Evolutionary conservation across 2,797 vertebrate genomes (phyloP).

Genomic region (Loriculus beryllinus): DNA sequence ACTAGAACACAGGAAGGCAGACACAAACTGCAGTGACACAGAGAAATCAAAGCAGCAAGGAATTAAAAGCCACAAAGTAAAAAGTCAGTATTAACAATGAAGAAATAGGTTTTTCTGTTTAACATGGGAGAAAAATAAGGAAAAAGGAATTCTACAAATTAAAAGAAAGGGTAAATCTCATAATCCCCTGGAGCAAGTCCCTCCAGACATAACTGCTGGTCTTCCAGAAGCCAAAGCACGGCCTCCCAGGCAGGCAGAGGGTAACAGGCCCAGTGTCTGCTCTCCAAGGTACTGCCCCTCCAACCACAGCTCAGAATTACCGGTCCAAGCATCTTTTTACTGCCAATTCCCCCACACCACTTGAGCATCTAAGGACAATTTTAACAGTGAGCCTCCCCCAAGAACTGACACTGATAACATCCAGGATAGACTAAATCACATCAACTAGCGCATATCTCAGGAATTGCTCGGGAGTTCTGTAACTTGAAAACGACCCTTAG

Average conservation of each 20-base stretch:
- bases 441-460: background rate
- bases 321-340: fast-evolving
- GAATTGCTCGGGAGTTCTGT: background rate
- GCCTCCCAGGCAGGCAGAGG: background rate
- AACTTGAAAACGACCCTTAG: background rate
- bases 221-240: background rate
- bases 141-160: background rate
- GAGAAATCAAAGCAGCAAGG: background rate
- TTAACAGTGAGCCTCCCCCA: background rate
- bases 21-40: background rate
- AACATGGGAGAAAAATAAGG: background rate
- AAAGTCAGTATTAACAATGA: background rate
- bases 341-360: fast-evolving
- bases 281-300: background rate
- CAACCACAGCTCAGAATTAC: fast-evolving
- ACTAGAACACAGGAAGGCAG: background rate
- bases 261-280: background rate
- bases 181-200: background rate
- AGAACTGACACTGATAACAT: background rate
- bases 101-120: background rate
- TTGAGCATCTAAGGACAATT: background rate
- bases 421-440: background rate
- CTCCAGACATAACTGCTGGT: background rate
- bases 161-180: background rate
- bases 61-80: background rate